phyloP scores from a whole-genome alignment of 2,797 vertebrate genomes.

The Oceanodroma leucorhoa region DNA sequence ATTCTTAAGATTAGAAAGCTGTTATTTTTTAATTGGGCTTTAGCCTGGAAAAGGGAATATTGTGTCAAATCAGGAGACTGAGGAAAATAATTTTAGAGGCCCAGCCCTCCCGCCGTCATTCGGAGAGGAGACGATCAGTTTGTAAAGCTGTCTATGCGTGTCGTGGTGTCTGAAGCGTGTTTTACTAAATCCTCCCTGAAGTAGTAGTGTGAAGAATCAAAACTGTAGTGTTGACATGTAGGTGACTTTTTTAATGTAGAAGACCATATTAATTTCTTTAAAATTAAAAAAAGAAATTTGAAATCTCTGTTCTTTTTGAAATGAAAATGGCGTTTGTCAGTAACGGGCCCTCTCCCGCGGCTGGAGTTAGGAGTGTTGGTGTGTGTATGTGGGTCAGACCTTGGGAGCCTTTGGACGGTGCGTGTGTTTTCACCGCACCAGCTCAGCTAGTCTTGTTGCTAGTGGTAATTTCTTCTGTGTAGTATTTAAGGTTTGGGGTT shows the following conservation, averaged over 20 bases:
- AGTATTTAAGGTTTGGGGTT: too few species aligned
- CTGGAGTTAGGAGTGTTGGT: neutral
- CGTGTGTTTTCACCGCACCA: neutral
- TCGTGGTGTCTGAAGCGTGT: neutral
- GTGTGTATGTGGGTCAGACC: rapidly evolving
- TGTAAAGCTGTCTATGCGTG: rapidly evolving
- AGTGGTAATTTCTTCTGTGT: rapidly evolving
- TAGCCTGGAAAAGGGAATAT: neutral
- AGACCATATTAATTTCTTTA: neutral
- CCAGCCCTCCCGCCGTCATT: rapidly evolving
- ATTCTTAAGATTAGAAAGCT: neutral
- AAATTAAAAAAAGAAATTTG: neutral
- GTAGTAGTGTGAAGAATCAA: neutral
- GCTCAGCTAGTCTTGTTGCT: rapidly evolving
- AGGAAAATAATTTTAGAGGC: neutral
- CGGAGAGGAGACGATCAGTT: rapidly evolving
- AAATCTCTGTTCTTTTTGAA: neutral
- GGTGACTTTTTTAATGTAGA: neutral
- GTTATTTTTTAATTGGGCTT: neutral
- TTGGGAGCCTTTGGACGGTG: neutral
- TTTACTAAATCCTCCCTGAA: neutral
- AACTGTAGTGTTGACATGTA: neutral
- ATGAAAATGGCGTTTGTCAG: neutral
- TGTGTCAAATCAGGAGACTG: neutral
- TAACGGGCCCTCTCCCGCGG: rapidly evolving